phyloP scores from a whole-genome alignment of 2,888 invertebrate species.

The Muscina levida region DNA sequence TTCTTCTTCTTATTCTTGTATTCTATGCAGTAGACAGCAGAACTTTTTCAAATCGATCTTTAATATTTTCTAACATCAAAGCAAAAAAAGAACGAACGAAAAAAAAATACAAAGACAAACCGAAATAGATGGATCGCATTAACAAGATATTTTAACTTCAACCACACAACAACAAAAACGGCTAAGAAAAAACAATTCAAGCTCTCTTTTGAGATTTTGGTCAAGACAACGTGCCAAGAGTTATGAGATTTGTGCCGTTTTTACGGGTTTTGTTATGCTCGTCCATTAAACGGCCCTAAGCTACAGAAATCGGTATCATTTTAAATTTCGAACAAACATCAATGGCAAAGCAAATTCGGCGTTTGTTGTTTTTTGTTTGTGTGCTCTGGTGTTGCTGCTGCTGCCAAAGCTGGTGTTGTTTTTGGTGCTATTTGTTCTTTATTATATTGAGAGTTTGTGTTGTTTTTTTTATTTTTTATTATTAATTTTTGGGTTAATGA shows the following conservation, averaged over 20 bases:
- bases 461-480: conserved; percentile 17
- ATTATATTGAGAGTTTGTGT: conserved; percentile 14
- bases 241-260: conserved; percentile 5
- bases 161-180: background rate
- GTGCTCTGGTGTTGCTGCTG: background rate
- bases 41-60: conserved; percentile 47
- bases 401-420: background rate
- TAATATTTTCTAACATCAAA: conserved; percentile 45
- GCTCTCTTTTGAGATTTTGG: background rate
- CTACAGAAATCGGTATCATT: conserved; percentile 51
- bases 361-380: conserved; percentile 12
- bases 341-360: background rate
- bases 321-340: conserved; percentile 28
- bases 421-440: conserved; percentile 7
- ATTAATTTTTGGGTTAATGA: conserved; percentile 55
- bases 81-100: background rate
- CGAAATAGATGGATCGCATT: conserved; percentile 24
- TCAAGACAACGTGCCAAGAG: conserved; percentile 28
- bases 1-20: background rate
- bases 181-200: background rate
- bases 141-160: background rate
- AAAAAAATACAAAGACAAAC: background rate
- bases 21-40: background rate
- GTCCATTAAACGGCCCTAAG: conserved; percentile 34
- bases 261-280: background rate